Conservation (phyloP, 2,113 vertebrate species). For the Benitochromis conjunctus region DNA sequence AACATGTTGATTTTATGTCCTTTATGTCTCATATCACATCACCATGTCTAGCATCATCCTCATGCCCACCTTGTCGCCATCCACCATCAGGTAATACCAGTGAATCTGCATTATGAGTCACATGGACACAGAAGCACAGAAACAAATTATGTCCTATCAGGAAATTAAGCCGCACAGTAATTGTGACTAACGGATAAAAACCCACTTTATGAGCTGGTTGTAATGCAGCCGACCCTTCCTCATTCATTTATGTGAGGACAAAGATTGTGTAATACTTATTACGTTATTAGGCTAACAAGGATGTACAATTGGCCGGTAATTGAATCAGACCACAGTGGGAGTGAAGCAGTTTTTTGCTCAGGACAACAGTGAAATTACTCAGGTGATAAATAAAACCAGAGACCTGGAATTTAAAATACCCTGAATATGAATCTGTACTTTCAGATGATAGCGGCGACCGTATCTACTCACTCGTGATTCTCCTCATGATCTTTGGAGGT, state of each 20-base stretch:
- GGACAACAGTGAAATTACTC: not conserved
- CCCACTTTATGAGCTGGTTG: not conserved
- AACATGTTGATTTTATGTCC: not conserved
- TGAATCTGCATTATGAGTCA: accelerated
- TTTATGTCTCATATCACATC: not conserved
- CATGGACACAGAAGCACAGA: not conserved
- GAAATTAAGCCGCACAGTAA: not conserved
- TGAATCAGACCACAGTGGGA: not conserved
- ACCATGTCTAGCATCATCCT: not conserved
- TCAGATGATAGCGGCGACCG: not conserved
- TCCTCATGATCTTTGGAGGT: accelerated
- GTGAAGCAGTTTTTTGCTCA: not conserved
- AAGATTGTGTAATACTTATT: not conserved
- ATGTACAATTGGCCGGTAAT: not conserved
- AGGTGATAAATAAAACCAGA: not conserved
- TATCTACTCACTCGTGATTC: not conserved
- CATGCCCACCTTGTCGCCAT: not conserved
- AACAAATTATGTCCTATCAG: not conserved
- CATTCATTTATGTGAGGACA: not conserved
- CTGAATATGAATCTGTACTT: not conserved
- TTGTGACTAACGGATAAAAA: not conserved
- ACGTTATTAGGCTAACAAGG: not conserved
- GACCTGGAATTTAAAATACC: not conserved
- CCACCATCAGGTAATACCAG: not conserved
- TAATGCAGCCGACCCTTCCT: not conserved